These are phyloP conservation scores for Labeo rohita DNA, from an alignment of 2,113 vertebrate species.

Conservation along the genomic window DNA sequence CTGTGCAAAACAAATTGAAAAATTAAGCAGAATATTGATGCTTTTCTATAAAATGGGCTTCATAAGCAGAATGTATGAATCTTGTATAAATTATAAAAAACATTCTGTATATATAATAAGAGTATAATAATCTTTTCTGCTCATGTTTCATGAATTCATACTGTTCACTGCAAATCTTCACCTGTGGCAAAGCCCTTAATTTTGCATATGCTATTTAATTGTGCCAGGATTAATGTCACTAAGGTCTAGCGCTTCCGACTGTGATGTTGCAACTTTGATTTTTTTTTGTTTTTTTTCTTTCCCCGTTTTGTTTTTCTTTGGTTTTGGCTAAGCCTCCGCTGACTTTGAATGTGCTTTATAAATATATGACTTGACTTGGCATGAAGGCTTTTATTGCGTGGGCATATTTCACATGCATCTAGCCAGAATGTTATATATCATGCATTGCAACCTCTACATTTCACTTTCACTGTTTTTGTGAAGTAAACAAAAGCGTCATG, in stretches of 20 bases:
- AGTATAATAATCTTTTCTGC: not conserved
- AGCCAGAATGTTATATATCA: not conserved
- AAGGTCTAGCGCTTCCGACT: not conserved
- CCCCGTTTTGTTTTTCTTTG: no score
- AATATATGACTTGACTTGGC: no score
- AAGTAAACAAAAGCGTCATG: conserved; percentile 41
- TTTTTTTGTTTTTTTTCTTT: no score
- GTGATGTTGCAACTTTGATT: not conserved
- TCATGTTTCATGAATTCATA: not conserved
- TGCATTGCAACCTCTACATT: not conserved
- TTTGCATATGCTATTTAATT: not conserved
- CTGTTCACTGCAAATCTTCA: not conserved
- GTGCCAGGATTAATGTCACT: not conserved
- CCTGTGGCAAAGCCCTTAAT: no score
- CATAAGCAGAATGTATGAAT: not conserved
- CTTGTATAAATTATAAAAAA: not conserved
- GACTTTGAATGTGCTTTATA: no score
- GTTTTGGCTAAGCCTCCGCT: no score
- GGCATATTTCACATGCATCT: no score
- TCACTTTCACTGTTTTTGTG: not conserved
- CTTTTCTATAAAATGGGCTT: not conserved
- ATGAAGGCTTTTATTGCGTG: no score
- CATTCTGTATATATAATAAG: no score
- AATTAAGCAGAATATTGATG: not conserved
- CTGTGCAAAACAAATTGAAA: not conserved